Base-by-base conservation (phyloP, 2,113 vertebrate species). In the Rhagologus leucostigma region DNA sequence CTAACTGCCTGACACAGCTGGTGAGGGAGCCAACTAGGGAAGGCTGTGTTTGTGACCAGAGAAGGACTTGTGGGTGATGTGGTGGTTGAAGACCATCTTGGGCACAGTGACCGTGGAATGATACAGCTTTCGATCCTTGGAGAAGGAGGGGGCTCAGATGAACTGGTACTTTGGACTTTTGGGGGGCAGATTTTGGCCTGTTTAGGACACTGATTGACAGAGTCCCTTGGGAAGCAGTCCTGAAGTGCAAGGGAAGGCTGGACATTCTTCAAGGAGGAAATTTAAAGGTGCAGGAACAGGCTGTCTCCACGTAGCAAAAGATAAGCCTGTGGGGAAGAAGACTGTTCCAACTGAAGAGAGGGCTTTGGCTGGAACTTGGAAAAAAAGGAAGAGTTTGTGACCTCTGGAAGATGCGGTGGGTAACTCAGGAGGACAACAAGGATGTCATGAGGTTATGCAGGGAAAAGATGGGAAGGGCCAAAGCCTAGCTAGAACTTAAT, bases 91-190 rank as follows among this genome's bases (percentile, higher is more conserved):
- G 21, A 30, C 11, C 32, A 5, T 42, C 42, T 41, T 32, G 57
- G 21, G 16, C 67, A 70, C 41, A 70, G 11, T 3, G 30, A 55
- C 39, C 52, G 60, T 7, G 23, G 57, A 70, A 56, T 12, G 15
- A 33, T 21, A 42, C 32, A 56, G 35, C 11, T 77, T 56, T 56
- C 0, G 0, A 10, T 24, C 37, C 29, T 44, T 37, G 16, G 6
- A 50, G 53, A 68, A 52, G 30, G 13, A 46, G 32, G 10, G 13
- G 26, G 12, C 20, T 33, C 26, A 71, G 44, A 19, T 59, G n/a
- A 53, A 41, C 39, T 41, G 19, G 42, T 49, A 4, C 7, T 21
- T 20, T 70, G 44, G 64, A 53, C 5, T 59, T 71, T 11, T 2
- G 2, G 12, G 11, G 29, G 6, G 13, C 5, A 59, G 57, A 41